phyloP scores from a whole-genome alignment of 2,113 vertebrate species.

The Illadopsis cleaveri region DNA sequence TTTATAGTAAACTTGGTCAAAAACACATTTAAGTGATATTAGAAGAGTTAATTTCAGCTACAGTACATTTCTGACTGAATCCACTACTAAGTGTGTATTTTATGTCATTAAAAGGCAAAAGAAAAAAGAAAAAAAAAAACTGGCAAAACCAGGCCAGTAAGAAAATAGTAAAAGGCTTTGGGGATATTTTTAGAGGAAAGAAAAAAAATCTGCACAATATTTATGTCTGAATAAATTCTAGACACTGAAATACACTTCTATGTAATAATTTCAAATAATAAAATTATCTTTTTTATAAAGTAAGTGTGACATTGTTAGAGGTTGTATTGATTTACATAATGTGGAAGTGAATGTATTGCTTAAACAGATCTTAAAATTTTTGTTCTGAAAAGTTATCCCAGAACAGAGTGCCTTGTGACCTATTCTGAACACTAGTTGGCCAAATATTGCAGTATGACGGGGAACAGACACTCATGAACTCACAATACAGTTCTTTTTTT shows the following conservation, averaged over 20 bases:
- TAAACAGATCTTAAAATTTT: background rate
- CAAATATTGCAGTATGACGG: accelerated
- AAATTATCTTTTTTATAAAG: background rate
- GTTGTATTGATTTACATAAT: background rate
- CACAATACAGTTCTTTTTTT: background rate
- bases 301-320: background rate
- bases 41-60: background rate
- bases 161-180: background rate
- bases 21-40: background rate
- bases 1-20: background rate
- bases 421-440: background rate
- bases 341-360: background rate
- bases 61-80: background rate
- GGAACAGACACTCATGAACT: background rate
- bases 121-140: background rate
- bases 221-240: background rate
- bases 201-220: background rate
- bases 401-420: background rate
- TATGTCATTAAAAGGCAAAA: background rate
- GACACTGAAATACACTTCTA: background rate
- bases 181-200: background rate
- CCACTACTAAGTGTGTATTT: background rate
- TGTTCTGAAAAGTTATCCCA: background rate
- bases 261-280: background rate
- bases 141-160: background rate